A percentile compares a stretch with the other conserved stretches of the same genome.
Conservation (phyloP, 1,140 invertebrate genomes). For the Zaprionus camerounensis region DNA sequence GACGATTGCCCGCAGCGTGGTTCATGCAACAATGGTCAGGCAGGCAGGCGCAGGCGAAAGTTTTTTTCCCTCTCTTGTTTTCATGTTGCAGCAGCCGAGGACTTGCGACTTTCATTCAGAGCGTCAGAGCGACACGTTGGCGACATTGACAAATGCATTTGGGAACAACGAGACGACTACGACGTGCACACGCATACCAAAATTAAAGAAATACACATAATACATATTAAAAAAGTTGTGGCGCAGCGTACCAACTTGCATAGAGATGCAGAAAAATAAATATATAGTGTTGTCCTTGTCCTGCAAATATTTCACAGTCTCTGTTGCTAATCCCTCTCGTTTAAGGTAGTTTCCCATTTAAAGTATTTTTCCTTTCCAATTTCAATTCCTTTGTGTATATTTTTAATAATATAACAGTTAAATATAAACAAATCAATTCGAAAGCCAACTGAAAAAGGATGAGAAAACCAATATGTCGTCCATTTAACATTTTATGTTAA, state of each 20-base stretch:
- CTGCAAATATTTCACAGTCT: conserved; percentile 3
- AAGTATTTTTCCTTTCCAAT: background rate
- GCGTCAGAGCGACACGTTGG: conserved; percentile 60
- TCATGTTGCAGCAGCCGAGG: conserved; percentile 30
- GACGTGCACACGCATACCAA: conserved; percentile 69
- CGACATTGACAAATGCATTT: conserved; percentile 79
- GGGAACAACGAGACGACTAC: conserved; percentile 54
- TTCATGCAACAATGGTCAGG: conserved; percentile 61
- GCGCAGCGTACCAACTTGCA: conserved; percentile 9
- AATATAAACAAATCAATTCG: too few relatives aligned
- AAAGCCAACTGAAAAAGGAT: background rate
- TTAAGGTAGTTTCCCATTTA: background rate
- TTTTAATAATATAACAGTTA: background rate
- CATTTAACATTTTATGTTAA: background rate
- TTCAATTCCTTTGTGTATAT: background rate
- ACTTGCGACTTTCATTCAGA: conserved; percentile 41
- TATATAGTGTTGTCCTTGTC: conserved; percentile 30
- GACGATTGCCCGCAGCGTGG: conserved; percentile 62
- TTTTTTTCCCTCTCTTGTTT: conserved; percentile 56
- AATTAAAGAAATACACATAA: conserved; percentile 24
- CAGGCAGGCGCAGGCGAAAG: conserved; percentile 67
- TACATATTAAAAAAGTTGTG: conserved; percentile 22
- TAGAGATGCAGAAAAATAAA: background rate
- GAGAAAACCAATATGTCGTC: background rate
- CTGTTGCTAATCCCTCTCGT: background rate